Conservation (phyloP, 2,113 vertebrate genomes). For the Megaptera novaeangliae region DNA sequence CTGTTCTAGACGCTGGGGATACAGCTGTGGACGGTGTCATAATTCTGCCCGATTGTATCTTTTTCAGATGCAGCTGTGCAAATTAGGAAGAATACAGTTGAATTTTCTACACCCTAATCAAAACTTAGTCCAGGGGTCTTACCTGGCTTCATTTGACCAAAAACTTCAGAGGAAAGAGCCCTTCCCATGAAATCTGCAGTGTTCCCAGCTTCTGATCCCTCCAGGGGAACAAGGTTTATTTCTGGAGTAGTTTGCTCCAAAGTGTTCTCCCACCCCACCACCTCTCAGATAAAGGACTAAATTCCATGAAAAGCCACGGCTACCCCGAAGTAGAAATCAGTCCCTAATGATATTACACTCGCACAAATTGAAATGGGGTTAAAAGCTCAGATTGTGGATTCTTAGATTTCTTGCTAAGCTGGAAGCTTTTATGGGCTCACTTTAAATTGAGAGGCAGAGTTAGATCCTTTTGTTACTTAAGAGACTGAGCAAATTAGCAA, state of each 20-base stretch:
- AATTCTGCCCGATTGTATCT: neutral
- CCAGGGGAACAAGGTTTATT: conserved; percentile 8
- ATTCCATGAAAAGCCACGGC: conserved; percentile 49
- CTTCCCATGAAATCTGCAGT: neutral
- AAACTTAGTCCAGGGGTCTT: no score
- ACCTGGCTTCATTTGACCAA: neutral
- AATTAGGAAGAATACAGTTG: neutral
- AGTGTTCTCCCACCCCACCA: neutral
- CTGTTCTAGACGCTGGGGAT: neutral
- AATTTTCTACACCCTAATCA: neutral
- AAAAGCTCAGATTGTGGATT: conserved; percentile 66
- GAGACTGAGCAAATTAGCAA: conserved; percentile 73
- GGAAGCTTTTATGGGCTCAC: conserved; percentile 68
- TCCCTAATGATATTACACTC: conserved; percentile 63
- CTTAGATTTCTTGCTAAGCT: conserved; percentile 59
- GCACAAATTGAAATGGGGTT: conserved; percentile 72
- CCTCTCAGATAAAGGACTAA: conserved; percentile 33
- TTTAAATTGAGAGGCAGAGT: conserved; percentile 74
- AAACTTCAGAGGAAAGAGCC: conserved; percentile 31
- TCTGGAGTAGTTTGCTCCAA: neutral
- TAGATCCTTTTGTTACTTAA: conserved; percentile 74
- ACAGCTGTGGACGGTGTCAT: conserved; percentile 13
- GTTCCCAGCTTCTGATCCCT: neutral
- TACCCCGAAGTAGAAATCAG: conserved; percentile 46
- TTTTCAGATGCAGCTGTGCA: conserved; percentile 1